Evolutionary conservation across 1,140 invertebrate species (phyloP), one percentile per base, ranked within the genome.

Genomic region (Drosophila pandora): DNA sequence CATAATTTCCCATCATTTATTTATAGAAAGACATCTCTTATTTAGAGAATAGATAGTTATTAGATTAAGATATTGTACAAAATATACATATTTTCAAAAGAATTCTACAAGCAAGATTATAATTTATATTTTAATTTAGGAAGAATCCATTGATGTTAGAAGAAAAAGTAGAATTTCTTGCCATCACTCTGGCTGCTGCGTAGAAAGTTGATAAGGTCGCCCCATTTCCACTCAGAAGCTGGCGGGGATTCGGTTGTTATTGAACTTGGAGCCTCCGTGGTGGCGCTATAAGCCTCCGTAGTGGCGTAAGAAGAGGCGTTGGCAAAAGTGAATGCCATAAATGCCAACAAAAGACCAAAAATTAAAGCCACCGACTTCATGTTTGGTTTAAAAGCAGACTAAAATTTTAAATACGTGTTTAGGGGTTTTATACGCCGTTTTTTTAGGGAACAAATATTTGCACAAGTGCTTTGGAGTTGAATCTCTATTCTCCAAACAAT

Each of bases 131-230:
- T 17, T 17, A 17, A 17, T 17, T 17, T 17, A 17, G 17, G 17
- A 17, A 17, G 1, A 17, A 0, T 25, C 5, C 2, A 25, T 25
- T 25, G 9, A 10, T 34, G 4, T 43, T 43, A 43, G 13, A 43
- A 43, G 41, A 43, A 43, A 43, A 43, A 43, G 41, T 43, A 43
- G 13, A 43, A 43, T n/a, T 43, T 43, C n/a, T 43, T 43, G 17
- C 41, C 41, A 21, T 43, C 17, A 43, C 41, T 43, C 10, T 43
- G 4, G 41, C 41, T 17, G 13, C 41, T 43, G 41, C 41, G 41
- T 21, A 43, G 10, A 43, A 43, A 43, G 5, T 43, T 17, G 10
- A 43, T 21, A 21, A 43, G 13, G n/a, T 43, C 41, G 6, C 4
- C n/a, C 41, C 41, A 43, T 21, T 13, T 17, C 41, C 41, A 17